A percentile compares a stretch with the other conserved stretches of the same genome.
Evolutionary conservation across 2,888 invertebrate genomes (phyloP).

Genomic region (Zootermopsis nevadensis): DNA sequence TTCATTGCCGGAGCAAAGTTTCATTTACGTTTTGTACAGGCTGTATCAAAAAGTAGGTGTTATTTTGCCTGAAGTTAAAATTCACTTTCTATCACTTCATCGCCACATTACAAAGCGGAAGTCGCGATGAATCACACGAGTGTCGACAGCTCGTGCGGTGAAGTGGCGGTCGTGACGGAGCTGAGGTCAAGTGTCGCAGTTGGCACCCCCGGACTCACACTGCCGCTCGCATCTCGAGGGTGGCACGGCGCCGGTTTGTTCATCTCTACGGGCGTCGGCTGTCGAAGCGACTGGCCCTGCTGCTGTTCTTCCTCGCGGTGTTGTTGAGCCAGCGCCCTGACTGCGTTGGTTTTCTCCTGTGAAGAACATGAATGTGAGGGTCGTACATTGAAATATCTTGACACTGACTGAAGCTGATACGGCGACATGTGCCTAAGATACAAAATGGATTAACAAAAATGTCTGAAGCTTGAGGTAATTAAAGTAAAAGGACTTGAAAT

Average conservation of each 20-base stretch:
- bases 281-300: conserved; percentile 44
- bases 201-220: conserved; percentile 73
- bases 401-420: too few species aligned
- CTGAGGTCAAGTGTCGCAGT: conserved; percentile 72
- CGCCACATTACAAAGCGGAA: too few species aligned
- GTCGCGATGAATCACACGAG: conserved; percentile 67
- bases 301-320: conserved; percentile 51
- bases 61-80: too few species aligned
- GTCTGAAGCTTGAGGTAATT: too few species aligned
- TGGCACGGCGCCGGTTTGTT: conserved; percentile 48
- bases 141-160: conserved; percentile 77
- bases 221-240: conserved; percentile 68
- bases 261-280: conserved; percentile 48
- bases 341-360: conserved; percentile 84
- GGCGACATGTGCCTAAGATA: too few species aligned
- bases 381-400: too few species aligned
- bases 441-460: too few species aligned
- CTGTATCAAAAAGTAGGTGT: too few species aligned
- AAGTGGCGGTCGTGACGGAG: conserved; percentile 73
- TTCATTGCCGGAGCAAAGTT: too few species aligned
- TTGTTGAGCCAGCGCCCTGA: conserved; percentile 71
- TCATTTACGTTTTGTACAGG: too few species aligned
- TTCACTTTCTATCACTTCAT: too few species aligned
- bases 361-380: conserved; percentile 18
- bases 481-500: too few species aligned